Percentiles rank a stretch among this genome's conserved stretches.
phyloP scores from a whole-genome alignment of 2,113 vertebrate species.

The human region GRCh38 chr22:48226001-48226500 shows the following conservation, averaged over 20 bases:
- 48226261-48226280: no score
- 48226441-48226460: no score
- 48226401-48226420: no score
- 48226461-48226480: no score
- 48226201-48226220: rapidly evolving
- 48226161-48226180: neutral
- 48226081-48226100: neutral
- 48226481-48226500: no score
- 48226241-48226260: neutral
- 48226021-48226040: neutral
- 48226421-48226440: neutral
- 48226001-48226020: rapidly evolving
- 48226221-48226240: no score
- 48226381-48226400: rapidly evolving
- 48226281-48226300: neutral
- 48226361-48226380: neutral
- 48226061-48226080: rapidly evolving
- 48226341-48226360: rapidly evolving
- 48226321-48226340: rapidly evolving
- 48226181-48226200: neutral
- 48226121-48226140: no score
- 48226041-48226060: rapidly evolving
- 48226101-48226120: no score
- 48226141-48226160: neutral
- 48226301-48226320: no score